Percentiles rank a stretch among this genome's conserved stretches.
Evolutionary conservation across 92 coral and sea anemone species (phyloP).

Genomic region (Blastomussa wellsi): DNA sequence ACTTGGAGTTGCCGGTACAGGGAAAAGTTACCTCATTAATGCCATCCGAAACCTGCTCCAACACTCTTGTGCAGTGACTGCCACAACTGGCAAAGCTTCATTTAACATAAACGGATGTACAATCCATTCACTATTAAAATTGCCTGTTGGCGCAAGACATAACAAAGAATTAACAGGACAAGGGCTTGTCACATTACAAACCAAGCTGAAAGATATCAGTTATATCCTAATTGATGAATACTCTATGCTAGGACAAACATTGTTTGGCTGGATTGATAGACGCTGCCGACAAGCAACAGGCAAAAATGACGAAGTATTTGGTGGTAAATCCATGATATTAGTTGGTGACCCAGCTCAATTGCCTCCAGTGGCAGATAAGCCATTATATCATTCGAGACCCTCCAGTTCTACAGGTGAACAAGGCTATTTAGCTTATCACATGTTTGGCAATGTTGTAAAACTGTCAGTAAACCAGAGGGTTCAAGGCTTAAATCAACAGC

Average conservation of each 20-base stretch:
- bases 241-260: slow-evolving; percentile 44
- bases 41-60: slow-evolving; percentile 48
- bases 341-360: slow-evolving; percentile 53
- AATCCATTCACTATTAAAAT: too few relatives aligned
- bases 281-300: slow-evolving; percentile 56
- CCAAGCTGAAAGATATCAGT: slow-evolving; percentile 26
- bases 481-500: slow-evolving; percentile 53
- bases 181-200: slow-evolving; percentile 34
- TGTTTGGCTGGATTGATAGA: slow-evolving; percentile 49
- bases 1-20: slow-evolving; percentile 53
- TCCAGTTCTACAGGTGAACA: slow-evolving; percentile 53
- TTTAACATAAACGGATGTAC: too few relatives aligned
- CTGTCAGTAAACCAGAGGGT: slow-evolving; percentile 63
- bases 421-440: slow-evolving; percentile 57
- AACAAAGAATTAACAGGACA: slow-evolving; percentile 44
- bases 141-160: too few relatives aligned
- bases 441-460: slow-evolving; percentile 54
- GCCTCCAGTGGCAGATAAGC: slow-evolving; percentile 55
- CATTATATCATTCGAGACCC: slow-evolving; percentile 58
- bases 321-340: slow-evolving; percentile 47
- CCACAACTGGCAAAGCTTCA: too few relatives aligned
- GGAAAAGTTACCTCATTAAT: slow-evolving; percentile 50
- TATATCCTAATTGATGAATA: slow-evolving; percentile 56
- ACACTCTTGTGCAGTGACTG: too few relatives aligned
- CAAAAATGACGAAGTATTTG: slow-evolving; percentile 38